phyloP scores from a whole-genome alignment of 2,888 invertebrate genomes.

The Sialis fuliginosa region DNA sequence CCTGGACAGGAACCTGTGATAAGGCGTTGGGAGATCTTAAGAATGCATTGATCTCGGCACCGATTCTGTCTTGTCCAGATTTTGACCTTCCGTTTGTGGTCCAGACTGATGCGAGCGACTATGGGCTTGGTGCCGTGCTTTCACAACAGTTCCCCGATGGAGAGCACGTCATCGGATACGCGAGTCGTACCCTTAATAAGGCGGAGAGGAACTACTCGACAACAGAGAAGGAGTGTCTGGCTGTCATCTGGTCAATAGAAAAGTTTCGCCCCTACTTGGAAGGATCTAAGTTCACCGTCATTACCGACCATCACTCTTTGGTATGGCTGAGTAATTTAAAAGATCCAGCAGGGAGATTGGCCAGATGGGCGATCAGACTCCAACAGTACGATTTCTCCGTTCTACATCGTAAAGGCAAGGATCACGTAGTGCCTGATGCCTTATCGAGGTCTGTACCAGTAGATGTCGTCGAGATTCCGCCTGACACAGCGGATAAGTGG shows the following conservation, averaged over 20 bases:
- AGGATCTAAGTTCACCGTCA: neutral
- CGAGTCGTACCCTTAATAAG: neutral
- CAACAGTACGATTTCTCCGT: slow-evolving; percentile 10
- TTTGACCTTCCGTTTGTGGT: neutral
- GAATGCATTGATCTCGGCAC: neutral
- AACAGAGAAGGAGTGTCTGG: neutral
- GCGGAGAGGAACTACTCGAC: neutral
- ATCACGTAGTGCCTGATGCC: slow-evolving; percentile 8
- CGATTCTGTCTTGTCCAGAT: neutral
- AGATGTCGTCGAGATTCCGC: neutral
- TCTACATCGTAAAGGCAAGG: slow-evolving; percentile 8
- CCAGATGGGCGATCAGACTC: slow-evolving; percentile 9
- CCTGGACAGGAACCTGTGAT: neutral
- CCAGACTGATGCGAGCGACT: neutral
- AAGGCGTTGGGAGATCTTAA: neutral
- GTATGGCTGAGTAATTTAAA: slow-evolving; percentile 12
- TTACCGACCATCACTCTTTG: neutral
- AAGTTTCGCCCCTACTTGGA: neutral
- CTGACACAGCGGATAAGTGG: neutral
- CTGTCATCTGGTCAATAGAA: neutral
- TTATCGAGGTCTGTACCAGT: slow-evolving; percentile 3
- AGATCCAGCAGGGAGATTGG: slow-evolving; percentile 10
- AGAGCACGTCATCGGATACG: neutral
- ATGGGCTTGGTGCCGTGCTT: neutral
- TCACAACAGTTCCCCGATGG: neutral